phyloP scores from a whole-genome alignment of 2,888 invertebrate genomes.

The Adineta ricciae region DNA sequence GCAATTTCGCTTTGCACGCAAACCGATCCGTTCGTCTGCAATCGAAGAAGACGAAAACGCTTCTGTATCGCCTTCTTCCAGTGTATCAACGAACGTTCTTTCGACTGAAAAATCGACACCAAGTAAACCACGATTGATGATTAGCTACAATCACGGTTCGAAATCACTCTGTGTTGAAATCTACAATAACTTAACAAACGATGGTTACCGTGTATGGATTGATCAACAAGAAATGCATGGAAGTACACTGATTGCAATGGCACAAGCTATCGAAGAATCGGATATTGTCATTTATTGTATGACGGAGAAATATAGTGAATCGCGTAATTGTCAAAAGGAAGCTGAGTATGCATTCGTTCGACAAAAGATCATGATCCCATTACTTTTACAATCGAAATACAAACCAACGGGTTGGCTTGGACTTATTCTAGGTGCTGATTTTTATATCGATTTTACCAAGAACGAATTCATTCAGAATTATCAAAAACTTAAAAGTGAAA shows the following conservation, averaged over 20 bases:
- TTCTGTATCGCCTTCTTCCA: too few relatives aligned
- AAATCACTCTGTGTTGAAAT: not conserved
- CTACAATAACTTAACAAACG: slow-evolving; percentile 35
- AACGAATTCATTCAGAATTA: not conserved
- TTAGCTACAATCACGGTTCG: not conserved
- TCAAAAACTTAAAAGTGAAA: not conserved
- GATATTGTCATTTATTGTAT: slow-evolving; percentile 43
- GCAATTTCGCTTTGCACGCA: too few relatives aligned
- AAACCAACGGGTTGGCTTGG: slow-evolving; percentile 38
- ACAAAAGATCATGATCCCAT: slow-evolving; percentile 36
- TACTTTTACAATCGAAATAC: slow-evolving; percentile 37
- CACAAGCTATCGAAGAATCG: slow-evolving; percentile 43
- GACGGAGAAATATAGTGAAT: slow-evolving; percentile 46
- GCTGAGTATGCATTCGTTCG: slow-evolving; percentile 37
- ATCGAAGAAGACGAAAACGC: too few relatives aligned
- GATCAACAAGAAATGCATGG: slow-evolving; percentile 45
- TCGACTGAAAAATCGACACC: not conserved
- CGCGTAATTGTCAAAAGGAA: slow-evolving; percentile 44
- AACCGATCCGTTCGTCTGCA: too few relatives aligned
- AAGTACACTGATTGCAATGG: slow-evolving; percentile 44
- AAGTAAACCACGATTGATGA: not conserved
- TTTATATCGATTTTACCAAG: slow-evolving; percentile 37
- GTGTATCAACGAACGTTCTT: not conserved
- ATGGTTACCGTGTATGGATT: slow-evolving; percentile 43
- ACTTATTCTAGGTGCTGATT: slow-evolving; percentile 36